Evolutionary conservation across 1,140 invertebrate species (phyloP).

Genomic region (Bombus breviceps): DNA sequence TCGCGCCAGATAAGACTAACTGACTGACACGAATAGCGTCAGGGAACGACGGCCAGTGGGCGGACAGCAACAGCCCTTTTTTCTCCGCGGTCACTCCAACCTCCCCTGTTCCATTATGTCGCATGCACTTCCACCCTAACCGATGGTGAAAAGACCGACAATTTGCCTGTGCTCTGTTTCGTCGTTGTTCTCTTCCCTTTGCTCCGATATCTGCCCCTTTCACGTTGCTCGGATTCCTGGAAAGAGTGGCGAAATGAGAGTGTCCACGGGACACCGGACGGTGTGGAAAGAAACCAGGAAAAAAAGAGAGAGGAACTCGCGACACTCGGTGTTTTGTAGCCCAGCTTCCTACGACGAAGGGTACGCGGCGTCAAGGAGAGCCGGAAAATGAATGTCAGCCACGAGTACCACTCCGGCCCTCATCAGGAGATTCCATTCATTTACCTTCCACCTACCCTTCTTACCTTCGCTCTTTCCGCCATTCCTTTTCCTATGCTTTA

Average conservation of each 20-base stretch:
- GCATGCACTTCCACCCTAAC: conserved; percentile 10
- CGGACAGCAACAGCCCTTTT: conserved; percentile 46
- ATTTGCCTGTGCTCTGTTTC: conserved; percentile 48
- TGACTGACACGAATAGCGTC: conserved; percentile 43
- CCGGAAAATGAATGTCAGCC: conserved; percentile 53
- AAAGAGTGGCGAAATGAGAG: neutral
- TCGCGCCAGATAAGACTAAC: conserved; percentile 23
- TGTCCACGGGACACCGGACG: neutral
- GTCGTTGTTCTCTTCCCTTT: neutral
- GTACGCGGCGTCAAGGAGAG: conserved; percentile 26
- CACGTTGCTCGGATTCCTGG: conserved; percentile 42
- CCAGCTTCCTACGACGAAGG: conserved; percentile 12
- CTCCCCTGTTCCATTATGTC: conserved; percentile 56
- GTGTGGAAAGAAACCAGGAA: neutral
- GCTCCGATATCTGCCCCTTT: conserved; percentile 42
- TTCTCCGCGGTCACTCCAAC: conserved; percentile 44
- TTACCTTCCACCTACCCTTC: neutral
- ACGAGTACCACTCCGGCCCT: conserved; percentile 39
- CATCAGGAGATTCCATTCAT: conserved; percentile 47
- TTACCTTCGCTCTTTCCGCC: neutral
- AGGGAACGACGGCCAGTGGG: no score
- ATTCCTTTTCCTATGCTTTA: conserved; percentile 12
- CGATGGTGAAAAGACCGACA: conserved; percentile 55
- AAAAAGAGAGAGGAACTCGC: neutral
- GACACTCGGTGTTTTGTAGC: conserved; percentile 28